phyloP scores from a whole-genome alignment of 1,140 invertebrate species.

The Battus philenor region DNA sequence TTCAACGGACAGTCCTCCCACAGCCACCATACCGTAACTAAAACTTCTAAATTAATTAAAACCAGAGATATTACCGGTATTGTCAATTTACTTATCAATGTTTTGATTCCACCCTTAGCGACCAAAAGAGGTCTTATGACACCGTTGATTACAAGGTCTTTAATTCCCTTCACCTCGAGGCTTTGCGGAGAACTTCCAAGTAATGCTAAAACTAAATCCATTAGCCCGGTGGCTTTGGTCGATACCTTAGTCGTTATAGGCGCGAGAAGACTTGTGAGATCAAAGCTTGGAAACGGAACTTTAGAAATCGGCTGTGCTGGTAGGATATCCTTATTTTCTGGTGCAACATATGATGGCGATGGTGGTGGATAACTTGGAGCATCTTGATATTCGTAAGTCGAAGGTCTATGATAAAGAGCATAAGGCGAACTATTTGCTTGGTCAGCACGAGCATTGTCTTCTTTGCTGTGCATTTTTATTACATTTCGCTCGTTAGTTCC shows the following conservation, averaged over 20 bases:
- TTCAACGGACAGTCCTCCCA: conserved; percentile 56
- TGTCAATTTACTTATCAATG: conserved; percentile 52
- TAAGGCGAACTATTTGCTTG: not conserved
- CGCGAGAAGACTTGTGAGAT: conserved; percentile 28
- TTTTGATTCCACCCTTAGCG: conserved; percentile 51
- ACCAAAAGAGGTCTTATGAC: conserved; percentile 49
- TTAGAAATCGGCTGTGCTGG: not conserved
- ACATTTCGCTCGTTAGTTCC: not conserved
- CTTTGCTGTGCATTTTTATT: not conserved
- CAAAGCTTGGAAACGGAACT: not conserved
- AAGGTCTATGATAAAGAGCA: conserved; percentile 1
- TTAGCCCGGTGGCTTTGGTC: conserved; percentile 43
- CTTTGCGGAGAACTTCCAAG: conserved; percentile 36
- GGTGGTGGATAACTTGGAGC: not conserved
- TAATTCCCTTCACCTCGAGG: conserved; percentile 44
- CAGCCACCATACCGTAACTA: conserved; percentile 63
- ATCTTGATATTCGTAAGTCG: not conserved
- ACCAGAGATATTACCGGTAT: conserved; percentile 53
- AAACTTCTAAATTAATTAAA: conserved; percentile 59
- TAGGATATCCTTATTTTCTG: not conserved
- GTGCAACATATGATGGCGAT: not conserved
- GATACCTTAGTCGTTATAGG: conserved; percentile 37
- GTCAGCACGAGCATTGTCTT: not conserved
- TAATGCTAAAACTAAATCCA: conserved; percentile 41
- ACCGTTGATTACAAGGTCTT: conserved; percentile 50